These are phyloP conservation scores for Pogonocichla stellata DNA, from an alignment of 2,113 vertebrate genomes.

Conservation along the genomic window DNA sequence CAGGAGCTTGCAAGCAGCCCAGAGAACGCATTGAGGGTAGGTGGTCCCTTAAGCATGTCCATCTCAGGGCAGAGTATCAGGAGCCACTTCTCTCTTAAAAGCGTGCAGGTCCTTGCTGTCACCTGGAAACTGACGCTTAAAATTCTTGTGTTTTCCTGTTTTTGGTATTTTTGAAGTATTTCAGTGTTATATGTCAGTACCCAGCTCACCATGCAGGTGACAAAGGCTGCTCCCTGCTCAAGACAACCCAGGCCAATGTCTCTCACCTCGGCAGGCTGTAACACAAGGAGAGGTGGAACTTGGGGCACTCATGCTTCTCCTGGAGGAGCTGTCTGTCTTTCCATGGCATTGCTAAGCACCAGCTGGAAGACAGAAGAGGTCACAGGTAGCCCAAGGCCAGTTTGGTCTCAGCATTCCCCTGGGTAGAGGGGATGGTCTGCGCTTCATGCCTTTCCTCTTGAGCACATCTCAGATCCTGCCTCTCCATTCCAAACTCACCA, in stretches of 20 bases:
- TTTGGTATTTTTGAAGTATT: not conserved
- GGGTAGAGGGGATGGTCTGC: not conserved
- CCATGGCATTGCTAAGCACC: not conserved
- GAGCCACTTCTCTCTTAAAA: not conserved
- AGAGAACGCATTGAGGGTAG: not conserved
- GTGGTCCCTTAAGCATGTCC: not conserved
- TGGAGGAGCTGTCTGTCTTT: not conserved
- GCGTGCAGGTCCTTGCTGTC: not conserved
- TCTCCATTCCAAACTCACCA: accelerated
- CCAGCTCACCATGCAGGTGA: not conserved
- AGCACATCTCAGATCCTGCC: accelerated
- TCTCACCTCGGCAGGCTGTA: not conserved
- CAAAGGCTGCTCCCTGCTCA: not conserved
- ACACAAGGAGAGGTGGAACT: accelerated
- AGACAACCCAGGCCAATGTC: not conserved
- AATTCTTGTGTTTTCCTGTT: not conserved
- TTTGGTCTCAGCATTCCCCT: not conserved
- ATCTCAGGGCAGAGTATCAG: not conserved
- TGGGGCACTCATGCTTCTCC: not conserved
- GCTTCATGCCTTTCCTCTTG: not conserved
- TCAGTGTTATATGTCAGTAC: not conserved
- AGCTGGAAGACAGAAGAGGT: not conserved
- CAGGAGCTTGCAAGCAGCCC: not conserved
- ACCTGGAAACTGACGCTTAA: not conserved
- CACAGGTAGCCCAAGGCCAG: not conserved